phyloP scores from a whole-genome alignment of 1,140 invertebrate genomes.

The Callitettix versicolor region DNA sequence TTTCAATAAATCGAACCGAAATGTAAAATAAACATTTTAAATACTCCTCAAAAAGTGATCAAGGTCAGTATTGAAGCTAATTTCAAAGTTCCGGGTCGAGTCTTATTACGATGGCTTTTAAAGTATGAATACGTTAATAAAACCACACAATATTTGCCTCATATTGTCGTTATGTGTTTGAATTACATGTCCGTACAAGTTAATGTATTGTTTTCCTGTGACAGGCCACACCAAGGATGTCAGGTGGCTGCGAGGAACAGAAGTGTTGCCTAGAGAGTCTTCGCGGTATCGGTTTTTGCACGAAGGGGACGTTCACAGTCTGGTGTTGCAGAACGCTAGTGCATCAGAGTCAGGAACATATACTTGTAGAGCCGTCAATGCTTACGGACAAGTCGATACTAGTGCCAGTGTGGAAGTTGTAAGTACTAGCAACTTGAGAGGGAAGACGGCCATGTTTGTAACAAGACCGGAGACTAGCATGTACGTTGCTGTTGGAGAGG shows the following conservation, averaged over 20 bases:
- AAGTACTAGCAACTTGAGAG: conserved; percentile 42
- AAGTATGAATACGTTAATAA: no score
- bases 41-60: no score
- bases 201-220: no score
- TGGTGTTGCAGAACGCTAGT: conserved; percentile 62
- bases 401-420: conserved; percentile 56
- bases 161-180: no score
- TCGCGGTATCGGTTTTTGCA: conserved; percentile 57
- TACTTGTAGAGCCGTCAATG: conserved; percentile 70
- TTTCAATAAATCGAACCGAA: no score
- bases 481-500: conserved; percentile 60
- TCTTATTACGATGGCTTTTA: no score
- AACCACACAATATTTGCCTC: no score
- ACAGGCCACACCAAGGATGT: conserved; percentile 35
- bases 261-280: conserved; percentile 40
- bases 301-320: conserved; percentile 73
- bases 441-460: conserved; percentile 65
- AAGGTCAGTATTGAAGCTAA: no score
- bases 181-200: no score
- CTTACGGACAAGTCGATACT: conserved; percentile 62
- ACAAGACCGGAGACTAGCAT: conserved; percentile 64
- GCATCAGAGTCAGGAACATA: conserved; percentile 82
- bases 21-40: no score
- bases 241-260: conserved; percentile 56
- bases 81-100: no score